These are phyloP conservation scores for Drosophila mulleri DNA, from an alignment of 2,888 invertebrate genomes.

Conservation along the genomic window DNA sequence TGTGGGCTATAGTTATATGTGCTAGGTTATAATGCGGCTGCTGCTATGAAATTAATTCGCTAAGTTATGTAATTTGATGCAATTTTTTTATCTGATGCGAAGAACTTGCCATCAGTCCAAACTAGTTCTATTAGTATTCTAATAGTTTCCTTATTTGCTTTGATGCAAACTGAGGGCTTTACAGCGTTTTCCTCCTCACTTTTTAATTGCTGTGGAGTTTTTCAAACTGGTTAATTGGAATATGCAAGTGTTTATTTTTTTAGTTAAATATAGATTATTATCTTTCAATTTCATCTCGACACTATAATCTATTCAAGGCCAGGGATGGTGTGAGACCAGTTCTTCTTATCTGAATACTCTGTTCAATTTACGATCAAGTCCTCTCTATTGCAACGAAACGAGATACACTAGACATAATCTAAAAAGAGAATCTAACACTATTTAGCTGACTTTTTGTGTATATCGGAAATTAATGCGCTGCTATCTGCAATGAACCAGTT, in stretches of 20 bases:
- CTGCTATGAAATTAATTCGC: neutral
- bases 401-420: neutral
- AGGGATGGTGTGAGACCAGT: neutral
- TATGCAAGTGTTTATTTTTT: neutral
- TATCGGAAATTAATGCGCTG: constrained; percentile 15
- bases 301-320: constrained; percentile 1
- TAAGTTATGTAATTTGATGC: neutral
- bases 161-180: neutral
- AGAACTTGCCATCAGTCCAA: neutral
- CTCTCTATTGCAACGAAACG: neutral
- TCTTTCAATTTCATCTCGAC: constrained; percentile 5
- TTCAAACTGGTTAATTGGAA: neutral
- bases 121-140: neutral
- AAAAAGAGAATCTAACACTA: constrained; percentile 7
- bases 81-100: neutral
- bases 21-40: neutral
- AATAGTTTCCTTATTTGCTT: neutral
- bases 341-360: neutral
- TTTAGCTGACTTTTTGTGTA: neutral
- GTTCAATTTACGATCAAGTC: neutral
- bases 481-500: constrained; percentile 32
- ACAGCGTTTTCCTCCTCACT: neutral
- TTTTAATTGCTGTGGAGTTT: too few species aligned
- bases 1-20: neutral
- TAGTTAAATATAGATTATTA: neutral